phyloP scores from a whole-genome alignment of 2,888 invertebrate species.

The Encarsia formosa region DNA sequence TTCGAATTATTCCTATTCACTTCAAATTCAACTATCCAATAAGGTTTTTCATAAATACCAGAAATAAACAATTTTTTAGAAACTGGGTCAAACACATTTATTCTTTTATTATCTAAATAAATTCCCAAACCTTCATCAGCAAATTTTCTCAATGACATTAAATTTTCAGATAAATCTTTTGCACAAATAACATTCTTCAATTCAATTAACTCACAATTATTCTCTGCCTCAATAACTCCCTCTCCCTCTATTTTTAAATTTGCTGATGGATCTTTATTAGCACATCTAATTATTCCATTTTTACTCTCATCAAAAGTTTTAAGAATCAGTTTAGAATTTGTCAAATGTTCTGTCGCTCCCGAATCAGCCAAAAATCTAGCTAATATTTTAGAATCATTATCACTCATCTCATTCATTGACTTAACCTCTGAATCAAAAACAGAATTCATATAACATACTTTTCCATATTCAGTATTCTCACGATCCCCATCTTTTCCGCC shows the following conservation, averaged over 20 bases:
- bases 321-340: constrained; percentile 28
- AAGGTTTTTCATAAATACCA: constrained; percentile 27
- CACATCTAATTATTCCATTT: constrained; percentile 26
- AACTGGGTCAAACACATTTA: constrained; percentile 6
- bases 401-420: too few species aligned
- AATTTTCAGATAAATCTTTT: constrained; percentile 23
- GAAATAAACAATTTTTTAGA: constrained; percentile 24
- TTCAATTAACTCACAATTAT: constrained; percentile 18
- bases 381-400: not conserved
- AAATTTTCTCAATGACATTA: constrained; percentile 29
- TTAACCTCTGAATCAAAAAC: too few species aligned
- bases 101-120: constrained; percentile 27
- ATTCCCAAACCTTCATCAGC: constrained; percentile 28
- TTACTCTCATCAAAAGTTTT: constrained; percentile 24
- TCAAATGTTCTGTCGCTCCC: constrained; percentile 30
- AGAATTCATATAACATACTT: too few species aligned
- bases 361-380: constrained; percentile 29
- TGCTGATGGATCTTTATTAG: constrained; percentile 28
- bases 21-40: constrained; percentile 26
- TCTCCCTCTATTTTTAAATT: constrained; percentile 29
- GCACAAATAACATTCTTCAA: constrained; percentile 28
- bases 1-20: constrained; percentile 7
- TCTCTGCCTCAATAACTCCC: constrained; percentile 22
- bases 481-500: too few species aligned
- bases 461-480: too few species aligned